A percentile compares a stretch with the other conserved stretches of the same genome.
phyloP scores from a whole-genome alignment of 2,113 vertebrate genomes.

The Zosterops pallidus region DNA sequence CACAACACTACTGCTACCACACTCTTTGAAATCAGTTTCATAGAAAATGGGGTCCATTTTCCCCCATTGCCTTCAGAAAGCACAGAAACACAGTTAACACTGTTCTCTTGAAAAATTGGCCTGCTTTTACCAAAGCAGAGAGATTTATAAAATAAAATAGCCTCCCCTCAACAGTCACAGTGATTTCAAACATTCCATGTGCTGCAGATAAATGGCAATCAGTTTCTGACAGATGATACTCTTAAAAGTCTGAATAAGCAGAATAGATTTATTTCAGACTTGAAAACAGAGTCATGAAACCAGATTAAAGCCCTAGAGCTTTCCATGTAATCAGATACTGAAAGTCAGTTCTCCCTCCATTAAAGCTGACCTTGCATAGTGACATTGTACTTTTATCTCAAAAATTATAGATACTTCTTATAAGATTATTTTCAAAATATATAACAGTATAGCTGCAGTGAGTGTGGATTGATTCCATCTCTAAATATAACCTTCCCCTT shows the following conservation, averaged over 20 bases:
- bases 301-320: not conserved
- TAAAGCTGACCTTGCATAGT: constrained; percentile 42
- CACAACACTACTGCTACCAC: not conserved
- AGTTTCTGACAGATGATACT: not conserved
- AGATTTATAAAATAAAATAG: not conserved
- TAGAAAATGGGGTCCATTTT: not conserved
- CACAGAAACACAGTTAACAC: not conserved
- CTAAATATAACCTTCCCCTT: not conserved
- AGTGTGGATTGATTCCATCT: not conserved
- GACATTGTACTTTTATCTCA: constrained; percentile 28
- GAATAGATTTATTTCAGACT: constrained; percentile 29
- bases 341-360: not conserved
- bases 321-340: constrained; percentile 26
- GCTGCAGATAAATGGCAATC: not conserved
- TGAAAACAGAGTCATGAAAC: constrained; percentile 6
- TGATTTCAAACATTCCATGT: not conserved
- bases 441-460: not conserved
- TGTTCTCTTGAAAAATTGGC: not conserved
- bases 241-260: not conserved
- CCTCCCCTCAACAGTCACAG: not conserved
- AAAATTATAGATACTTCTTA: not conserved
- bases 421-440: not conserved
- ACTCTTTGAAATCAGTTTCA: not conserved
- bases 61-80: not conserved
- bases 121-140: not conserved